A percentile compares a stretch with the other conserved stretches of the same genome.
These are phyloP conservation scores for Campaea margaritaria DNA, from an alignment of 2,888 invertebrate genomes.

Conservation along the genomic window DNA sequence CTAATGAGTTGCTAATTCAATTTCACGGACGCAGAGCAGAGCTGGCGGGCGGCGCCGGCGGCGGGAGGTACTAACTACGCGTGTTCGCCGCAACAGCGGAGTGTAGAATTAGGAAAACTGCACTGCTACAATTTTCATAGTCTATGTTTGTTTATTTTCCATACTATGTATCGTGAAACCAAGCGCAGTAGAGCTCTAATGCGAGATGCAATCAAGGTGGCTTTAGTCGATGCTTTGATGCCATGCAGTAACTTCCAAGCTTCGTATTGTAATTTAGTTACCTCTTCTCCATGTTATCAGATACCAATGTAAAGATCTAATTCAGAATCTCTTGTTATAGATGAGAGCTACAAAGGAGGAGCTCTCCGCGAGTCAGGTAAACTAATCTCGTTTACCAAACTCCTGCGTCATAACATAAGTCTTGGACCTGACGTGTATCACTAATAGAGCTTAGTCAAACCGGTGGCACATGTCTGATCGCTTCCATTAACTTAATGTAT, in stretches of 20 bases:
- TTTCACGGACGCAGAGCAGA: conserved; percentile 76
- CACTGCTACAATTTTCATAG: neutral
- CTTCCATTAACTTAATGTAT: conserved; percentile 76
- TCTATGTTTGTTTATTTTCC: neutral
- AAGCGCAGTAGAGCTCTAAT: neutral
- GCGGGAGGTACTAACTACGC: conserved; percentile 28
- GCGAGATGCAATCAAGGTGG: too few species aligned
- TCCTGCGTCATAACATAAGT: conserved; percentile 19
- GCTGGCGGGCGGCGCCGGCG: conserved; percentile 49
- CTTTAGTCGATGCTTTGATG: too few species aligned
- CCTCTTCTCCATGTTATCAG: too few species aligned
- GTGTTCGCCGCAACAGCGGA: conserved; percentile 15
- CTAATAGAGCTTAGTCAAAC: conserved; percentile 64
- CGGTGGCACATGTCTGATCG: conserved; percentile 64
- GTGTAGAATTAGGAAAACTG: conserved; percentile 16
- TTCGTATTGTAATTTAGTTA: too few species aligned
- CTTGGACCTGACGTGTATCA: conserved; percentile 41
- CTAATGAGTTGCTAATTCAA: conserved; percentile 86
- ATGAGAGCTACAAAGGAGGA: neutral
- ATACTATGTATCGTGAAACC: neutral
- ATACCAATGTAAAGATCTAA: too few species aligned
- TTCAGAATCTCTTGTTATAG: too few species aligned
- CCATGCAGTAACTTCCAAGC: too few species aligned
- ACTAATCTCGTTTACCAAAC: conserved; percentile 19
- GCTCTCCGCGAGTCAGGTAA: conserved; percentile 2